Conservation (phyloP, 2,113 vertebrate genomes). For the Callithrix jacchus region DNA sequence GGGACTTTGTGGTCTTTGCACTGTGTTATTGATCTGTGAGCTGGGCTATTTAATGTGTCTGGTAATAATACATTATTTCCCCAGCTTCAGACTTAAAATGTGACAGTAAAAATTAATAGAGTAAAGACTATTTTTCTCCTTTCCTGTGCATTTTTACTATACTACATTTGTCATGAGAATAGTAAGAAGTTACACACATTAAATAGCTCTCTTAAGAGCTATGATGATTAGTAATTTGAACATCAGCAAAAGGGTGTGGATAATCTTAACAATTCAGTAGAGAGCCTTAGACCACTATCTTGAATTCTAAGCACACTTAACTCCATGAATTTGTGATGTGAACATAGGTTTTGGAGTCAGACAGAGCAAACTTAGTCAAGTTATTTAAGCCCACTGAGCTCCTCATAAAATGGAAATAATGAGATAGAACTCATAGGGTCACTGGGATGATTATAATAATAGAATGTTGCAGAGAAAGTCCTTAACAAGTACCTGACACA, state of each 20-base stretch:
- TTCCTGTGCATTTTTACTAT: constrained; percentile 44
- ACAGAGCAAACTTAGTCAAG: not conserved
- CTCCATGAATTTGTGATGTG: not conserved
- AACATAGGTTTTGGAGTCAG: not conserved
- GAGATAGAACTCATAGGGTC: not conserved
- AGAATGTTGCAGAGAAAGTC: not conserved
- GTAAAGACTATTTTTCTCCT: constrained; percentile 61
- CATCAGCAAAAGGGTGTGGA: not conserved
- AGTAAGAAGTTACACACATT: not conserved
- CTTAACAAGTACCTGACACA: not conserved
- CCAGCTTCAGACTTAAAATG: constrained; percentile 50
- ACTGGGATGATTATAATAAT: constrained; percentile 1
- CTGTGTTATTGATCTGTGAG: constrained; percentile 68
- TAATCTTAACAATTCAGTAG: not conserved
- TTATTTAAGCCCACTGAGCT: constrained; percentile 24
- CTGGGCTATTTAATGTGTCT: constrained; percentile 62
- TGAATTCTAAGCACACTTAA: constrained; percentile 31
- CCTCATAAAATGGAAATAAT: constrained; percentile 1
- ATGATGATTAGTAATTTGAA: constrained; percentile 37
- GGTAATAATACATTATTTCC: constrained; percentile 66
- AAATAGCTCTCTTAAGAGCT: not conserved
- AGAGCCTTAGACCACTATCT: not conserved
- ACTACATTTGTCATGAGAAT: constrained; percentile 12
- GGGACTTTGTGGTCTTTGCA: constrained; percentile 46
- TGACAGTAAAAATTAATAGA: constrained; percentile 72